Conservation (phyloP, 2,113 vertebrate species). For the Megaptera novaeangliae region DNA sequence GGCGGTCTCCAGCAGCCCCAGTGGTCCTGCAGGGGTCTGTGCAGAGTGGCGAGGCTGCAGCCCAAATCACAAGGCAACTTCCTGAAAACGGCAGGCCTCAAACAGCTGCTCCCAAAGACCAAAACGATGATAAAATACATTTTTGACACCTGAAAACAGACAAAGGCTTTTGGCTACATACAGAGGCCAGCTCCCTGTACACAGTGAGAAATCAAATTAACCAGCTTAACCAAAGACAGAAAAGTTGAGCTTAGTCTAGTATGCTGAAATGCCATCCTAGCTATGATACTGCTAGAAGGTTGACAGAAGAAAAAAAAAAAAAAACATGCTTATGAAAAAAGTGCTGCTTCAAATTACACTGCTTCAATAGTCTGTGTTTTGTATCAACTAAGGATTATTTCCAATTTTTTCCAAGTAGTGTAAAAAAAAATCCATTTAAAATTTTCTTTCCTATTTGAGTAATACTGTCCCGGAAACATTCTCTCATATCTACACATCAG, state of each 20-base stretch:
- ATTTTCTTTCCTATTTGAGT: not conserved
- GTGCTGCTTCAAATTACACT: not conserved
- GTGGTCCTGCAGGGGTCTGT: not conserved
- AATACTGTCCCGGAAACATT: not conserved
- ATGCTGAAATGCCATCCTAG: not conserved
- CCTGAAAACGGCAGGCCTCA: not conserved
- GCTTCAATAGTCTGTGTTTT: not conserved
- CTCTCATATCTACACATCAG: too few relatives aligned
- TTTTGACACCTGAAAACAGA: slow-evolving; percentile 36
- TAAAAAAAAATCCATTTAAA: not conserved
- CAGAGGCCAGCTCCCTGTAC: slow-evolving; percentile 69
- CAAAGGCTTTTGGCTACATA: not conserved
- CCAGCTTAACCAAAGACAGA: not conserved
- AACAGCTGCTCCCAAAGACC: not conserved
- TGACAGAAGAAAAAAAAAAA: not conserved
- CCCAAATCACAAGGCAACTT: rapidly evolving
- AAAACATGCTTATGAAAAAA: not conserved
- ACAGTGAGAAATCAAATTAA: not conserved
- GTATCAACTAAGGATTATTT: not conserved
- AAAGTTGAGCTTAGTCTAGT: not conserved
- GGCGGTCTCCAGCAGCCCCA: not conserved
- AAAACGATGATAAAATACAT: not conserved
- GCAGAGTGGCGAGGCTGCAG: not conserved
- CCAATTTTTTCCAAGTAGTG: not conserved
- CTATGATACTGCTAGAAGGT: not conserved